phyloP scores from a whole-genome alignment of 2,888 invertebrate genomes.

The Zygaena filipendulae region DNA sequence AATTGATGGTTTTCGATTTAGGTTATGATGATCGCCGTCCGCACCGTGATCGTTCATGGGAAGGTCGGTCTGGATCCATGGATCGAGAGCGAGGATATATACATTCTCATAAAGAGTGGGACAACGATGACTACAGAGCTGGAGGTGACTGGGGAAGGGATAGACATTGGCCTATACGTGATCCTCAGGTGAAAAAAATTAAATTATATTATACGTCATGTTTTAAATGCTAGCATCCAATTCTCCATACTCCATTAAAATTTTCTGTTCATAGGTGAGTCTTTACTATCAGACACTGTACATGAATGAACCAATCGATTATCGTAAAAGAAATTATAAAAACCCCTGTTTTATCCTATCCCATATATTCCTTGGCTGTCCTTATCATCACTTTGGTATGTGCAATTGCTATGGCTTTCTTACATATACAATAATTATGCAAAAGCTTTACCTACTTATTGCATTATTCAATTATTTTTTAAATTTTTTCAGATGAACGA shows the following conservation, averaged over 20 bases:
- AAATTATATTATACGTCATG: conserved; percentile 12
- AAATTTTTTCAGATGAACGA: conserved; percentile 45
- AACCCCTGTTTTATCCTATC: conserved; percentile 54
- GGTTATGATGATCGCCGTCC: conserved; percentile 63
- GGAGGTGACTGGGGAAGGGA: conserved; percentile 61
- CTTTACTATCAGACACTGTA: conserved; percentile 41
- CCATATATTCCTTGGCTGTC: conserved; percentile 63
- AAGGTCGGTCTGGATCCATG: conserved; percentile 54
- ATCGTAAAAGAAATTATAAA: conserved; percentile 41
- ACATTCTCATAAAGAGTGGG: conserved; percentile 63
- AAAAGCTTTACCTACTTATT: conserved; percentile 5
- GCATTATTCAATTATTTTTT: conserved; percentile 4
- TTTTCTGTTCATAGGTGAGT: conserved; percentile 41
- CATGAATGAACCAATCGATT: conserved; percentile 53
- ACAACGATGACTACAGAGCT: conserved; percentile 64
- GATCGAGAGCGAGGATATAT: conserved; percentile 57
- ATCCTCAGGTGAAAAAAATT: conserved; percentile 39
- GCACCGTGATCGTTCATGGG: conserved; percentile 68
- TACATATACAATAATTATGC: not conserved
- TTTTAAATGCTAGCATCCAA: too few species aligned
- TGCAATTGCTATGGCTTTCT: conserved; percentile 12
- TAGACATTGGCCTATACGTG: conserved; percentile 58
- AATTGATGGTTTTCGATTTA: conserved; percentile 18
- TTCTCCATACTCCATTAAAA: too few species aligned
- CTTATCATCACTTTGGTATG: conserved; percentile 59